These are phyloP conservation scores for Ichneumoninae sp. DNA, from an alignment of 2,888 invertebrate species.

Conservation along the genomic window DNA sequence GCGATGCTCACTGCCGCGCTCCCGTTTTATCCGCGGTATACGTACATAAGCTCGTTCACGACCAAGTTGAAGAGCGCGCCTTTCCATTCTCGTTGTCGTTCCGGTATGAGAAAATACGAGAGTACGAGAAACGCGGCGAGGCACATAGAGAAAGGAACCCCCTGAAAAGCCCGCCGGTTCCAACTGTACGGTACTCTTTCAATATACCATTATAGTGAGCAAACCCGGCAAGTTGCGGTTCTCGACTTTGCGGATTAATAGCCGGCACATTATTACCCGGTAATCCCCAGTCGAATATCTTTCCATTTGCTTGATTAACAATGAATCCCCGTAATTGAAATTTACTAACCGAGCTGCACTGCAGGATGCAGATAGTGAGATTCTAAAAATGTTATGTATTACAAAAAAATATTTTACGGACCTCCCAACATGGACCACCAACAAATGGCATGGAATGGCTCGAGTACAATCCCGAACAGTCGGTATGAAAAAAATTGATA, in stretches of 20 bases:
- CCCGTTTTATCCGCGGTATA: constrained; percentile 16
- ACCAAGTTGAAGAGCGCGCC: constrained; percentile 65
- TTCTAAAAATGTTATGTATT: background rate
- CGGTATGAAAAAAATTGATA: too few species aligned
- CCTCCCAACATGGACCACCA: background rate
- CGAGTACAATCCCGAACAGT: too few species aligned
- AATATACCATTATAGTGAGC: background rate
- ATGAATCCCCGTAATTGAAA: background rate
- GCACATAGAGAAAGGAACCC: constrained; percentile 8
- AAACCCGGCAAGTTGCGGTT: background rate
- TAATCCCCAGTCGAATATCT: constrained; percentile 26
- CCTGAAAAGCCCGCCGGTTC: constrained; percentile 19
- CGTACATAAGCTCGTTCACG: constrained; percentile 47
- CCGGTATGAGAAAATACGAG: constrained; percentile 47
- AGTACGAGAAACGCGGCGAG: constrained; percentile 22
- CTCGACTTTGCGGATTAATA: constrained; percentile 20
- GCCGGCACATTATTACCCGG: constrained; percentile 18
- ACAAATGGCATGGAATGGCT: too few species aligned
- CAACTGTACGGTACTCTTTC: constrained; percentile 11
- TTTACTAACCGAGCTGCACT: background rate
- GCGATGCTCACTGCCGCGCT: constrained; percentile 25
- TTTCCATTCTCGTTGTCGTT: constrained; percentile 62
- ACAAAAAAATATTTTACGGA: background rate
- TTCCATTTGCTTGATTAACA: constrained; percentile 7
- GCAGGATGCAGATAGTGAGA: background rate